Evolutionary conservation across 1,140 invertebrate genomes (phyloP).

Genomic region (Drosophila malerkotliana): DNA sequence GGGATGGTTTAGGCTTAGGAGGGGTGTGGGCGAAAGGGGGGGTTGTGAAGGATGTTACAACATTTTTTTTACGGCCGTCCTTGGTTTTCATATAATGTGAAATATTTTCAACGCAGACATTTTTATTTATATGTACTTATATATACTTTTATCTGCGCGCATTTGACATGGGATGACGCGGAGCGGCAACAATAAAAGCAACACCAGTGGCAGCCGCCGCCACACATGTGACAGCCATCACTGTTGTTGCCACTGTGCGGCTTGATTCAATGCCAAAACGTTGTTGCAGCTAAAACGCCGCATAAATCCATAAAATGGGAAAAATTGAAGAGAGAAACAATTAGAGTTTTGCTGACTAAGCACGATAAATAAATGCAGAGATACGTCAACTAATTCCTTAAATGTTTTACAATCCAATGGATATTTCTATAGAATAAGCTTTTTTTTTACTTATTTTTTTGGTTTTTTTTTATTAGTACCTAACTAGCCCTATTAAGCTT

Average conservation of each 20-base stretch:
- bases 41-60: conserved; percentile 52
- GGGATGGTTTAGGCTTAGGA: conserved; percentile 25
- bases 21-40: neutral
- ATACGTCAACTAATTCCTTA: conserved; percentile 19
- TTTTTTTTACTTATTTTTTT: neutral
- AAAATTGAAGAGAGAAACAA: conserved; percentile 36
- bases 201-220: conserved; percentile 9
- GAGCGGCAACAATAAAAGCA: conserved; percentile 23
- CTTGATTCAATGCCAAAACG: conserved; percentile 58
- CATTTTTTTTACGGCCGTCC: conserved; percentile 66
- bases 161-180: conserved; percentile 55
- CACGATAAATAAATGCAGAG: conserved; percentile 10
- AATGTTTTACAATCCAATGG: neutral
- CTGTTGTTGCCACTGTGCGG: conserved; percentile 10
- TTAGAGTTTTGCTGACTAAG: conserved; percentile 28
- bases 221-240: conserved; percentile 44
- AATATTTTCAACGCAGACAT: conserved; percentile 71
- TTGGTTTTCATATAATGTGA: conserved; percentile 64
- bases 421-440: neutral
- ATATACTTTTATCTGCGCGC: conserved; percentile 45
- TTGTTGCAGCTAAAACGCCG: conserved; percentile 50
- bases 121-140: conserved; percentile 67
- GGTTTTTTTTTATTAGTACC: neutral
- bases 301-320: conserved; percentile 41
- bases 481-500: conserved; percentile 24